A percentile compares a stretch with the other conserved stretches of the same genome.
Conservation (phyloP, 37 sponge, comb jelly and placozoan species). For the Spongilla lacustris region DNA sequence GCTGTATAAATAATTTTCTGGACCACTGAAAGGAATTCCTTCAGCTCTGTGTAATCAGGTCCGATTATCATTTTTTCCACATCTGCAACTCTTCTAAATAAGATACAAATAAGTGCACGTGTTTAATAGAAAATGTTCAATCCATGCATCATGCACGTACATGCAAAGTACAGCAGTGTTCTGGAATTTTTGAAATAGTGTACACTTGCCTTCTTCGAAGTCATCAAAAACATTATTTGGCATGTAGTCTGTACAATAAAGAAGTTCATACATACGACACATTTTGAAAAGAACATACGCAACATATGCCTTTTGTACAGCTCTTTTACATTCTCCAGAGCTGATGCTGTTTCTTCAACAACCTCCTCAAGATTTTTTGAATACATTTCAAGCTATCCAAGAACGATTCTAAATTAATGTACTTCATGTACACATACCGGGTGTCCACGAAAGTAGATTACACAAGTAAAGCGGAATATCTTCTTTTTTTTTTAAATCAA, state of each 20-base stretch:
- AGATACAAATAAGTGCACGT: neutral
- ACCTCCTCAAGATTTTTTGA: slow-evolving; percentile 5
- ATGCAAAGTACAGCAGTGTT: neutral
- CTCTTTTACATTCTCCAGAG: neutral
- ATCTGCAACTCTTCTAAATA: neutral
- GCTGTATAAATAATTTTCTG: neutral
- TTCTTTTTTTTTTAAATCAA: too few relatives aligned
- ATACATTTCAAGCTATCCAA: slow-evolving; percentile 7
- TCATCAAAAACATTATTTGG: neutral
- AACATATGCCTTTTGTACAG: neutral
- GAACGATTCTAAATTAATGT: neutral
- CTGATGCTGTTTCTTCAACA: neutral
- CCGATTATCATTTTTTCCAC: neutral
- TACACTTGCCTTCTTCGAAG: neutral
- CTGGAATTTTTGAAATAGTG: neutral
- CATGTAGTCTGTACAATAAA: neutral
- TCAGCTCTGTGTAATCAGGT: neutral
- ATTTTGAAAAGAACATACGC: neutral
- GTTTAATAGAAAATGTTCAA: neutral
- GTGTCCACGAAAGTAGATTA: too few relatives aligned
- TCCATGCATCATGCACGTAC: neutral
- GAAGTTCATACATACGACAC: neutral
- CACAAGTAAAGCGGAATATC: too few relatives aligned
- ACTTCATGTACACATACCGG: too few relatives aligned
- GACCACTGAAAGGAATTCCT: neutral